Base-by-base conservation (phyloP, 2,113 vertebrate species). In the Lota lota region DNA sequence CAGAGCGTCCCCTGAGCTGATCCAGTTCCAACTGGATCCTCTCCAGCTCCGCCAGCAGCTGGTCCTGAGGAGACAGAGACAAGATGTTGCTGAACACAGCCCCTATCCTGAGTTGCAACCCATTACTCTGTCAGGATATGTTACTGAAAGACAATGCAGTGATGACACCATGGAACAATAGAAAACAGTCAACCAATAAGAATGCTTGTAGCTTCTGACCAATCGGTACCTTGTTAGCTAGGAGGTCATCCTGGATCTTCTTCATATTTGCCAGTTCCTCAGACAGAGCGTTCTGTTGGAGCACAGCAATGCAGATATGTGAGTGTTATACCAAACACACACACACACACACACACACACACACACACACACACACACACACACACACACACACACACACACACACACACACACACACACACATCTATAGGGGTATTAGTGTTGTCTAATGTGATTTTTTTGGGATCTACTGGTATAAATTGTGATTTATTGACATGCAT, bases 211-310 rank as follows among this genome's bases (percentile, higher is more conserved):
- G 22, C 22, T 60, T 58, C 40, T 47, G 40, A 47, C 40, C 40
- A 47, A 47, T 47, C 40, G 72, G 22, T 85, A 94, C 95, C 92
- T 97, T 97, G 81, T 95, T 96, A 64, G 94, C 92, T 22, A 97
- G 79, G 51, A 97, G 91, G 74, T 97, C 95, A 36, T 97, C 95
- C 76, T 97, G 95, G 63, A 96, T 92, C 77, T 97, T 96, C 92
- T 97, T 97, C 94, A 97, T 95, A 73, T 95, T 96, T 70, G 94
- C 88, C 1, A 97, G 93, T 81, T 97, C 95, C 86, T 97, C 95
- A 2, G 94, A 95, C 59, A 97, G 91, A 1, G 95, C 91, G 67
- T 97, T 97, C 95, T 97, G 66, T 33, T 21, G 72, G 24, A 64
- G 36, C 33, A 66, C 28, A 63, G 22, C 22, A 63, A 72, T 7